Percentiles rank a stretch among this genome's conserved stretches.
phyloP scores from a whole-genome alignment of 2,113 vertebrate genomes.

The Catharus fuscescens region DNA sequence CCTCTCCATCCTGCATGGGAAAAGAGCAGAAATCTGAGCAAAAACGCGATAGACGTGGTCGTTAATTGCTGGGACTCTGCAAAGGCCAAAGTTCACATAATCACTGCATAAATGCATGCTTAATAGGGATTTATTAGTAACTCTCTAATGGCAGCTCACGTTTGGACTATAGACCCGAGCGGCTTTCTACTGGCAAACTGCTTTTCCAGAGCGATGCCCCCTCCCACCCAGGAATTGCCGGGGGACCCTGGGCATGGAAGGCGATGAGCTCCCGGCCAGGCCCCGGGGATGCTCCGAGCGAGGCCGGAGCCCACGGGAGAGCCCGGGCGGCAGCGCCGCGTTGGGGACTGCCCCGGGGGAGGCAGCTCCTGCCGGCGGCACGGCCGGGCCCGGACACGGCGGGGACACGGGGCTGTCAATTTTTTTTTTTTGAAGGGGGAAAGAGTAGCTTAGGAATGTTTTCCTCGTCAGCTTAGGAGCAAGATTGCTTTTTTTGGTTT shows the following conservation, averaged over 20 bases:
- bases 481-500: background rate
- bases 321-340: background rate
- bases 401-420: accelerated
- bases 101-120: constrained; percentile 77
- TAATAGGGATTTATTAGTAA: constrained; percentile 72
- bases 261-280: background rate
- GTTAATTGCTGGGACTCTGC: constrained; percentile 74
- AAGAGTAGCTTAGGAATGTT: background rate
- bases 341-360: too few species aligned
- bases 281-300: background rate
- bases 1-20: background rate
- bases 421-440: accelerated
- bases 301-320: background rate
- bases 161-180: background rate
- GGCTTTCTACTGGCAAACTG: background rate
- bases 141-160: constrained; percentile 71
- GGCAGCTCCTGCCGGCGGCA: background rate
- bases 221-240: too few species aligned
- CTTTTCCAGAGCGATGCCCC: background rate
- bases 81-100: constrained; percentile 77
- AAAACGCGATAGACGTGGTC: constrained; percentile 34
- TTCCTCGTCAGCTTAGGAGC: accelerated
- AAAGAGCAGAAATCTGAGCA: background rate
- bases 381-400: too few species aligned
- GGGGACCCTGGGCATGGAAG: background rate